phyloP scores from a whole-genome alignment of 2,113 vertebrate genomes.

The Serinus canaria region DNA sequence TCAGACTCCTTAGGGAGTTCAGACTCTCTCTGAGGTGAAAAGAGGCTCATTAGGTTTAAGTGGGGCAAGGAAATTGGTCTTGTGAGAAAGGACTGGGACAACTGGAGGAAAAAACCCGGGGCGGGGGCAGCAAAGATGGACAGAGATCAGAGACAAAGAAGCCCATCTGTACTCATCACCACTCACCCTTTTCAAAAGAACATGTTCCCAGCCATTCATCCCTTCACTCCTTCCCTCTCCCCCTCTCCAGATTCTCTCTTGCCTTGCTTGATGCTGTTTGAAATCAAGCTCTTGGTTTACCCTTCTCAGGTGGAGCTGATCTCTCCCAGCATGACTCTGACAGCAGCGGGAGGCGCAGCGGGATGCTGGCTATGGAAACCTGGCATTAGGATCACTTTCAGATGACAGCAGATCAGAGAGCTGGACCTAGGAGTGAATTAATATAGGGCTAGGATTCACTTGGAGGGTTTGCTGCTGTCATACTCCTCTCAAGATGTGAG shows the following conservation, averaged over 20 bases:
- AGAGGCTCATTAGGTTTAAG: neutral
- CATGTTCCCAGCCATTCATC: neutral
- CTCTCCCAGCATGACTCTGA: slow-evolving; percentile 52
- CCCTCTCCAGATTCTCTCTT: neutral
- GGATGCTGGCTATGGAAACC: slow-evolving; percentile 52
- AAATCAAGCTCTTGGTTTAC: slow-evolving; percentile 62
- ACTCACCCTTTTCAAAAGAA: neutral
- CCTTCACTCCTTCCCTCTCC: neutral
- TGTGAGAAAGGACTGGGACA: neutral
- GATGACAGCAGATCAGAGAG: slow-evolving; percentile 53
- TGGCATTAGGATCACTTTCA: slow-evolving; percentile 61
- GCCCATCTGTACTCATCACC: neutral
- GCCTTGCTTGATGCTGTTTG: slow-evolving; percentile 40
- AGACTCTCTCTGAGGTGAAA: neutral
- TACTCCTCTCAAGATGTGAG: slow-evolving; percentile 11
- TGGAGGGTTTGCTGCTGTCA: slow-evolving; percentile 50
- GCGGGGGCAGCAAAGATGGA: neutral
- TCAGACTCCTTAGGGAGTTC: neutral
- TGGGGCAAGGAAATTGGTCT: neutral
- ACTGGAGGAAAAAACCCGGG: fast-evolving
- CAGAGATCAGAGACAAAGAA: neutral
- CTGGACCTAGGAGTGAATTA: slow-evolving; percentile 52
- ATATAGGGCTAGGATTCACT: slow-evolving; percentile 51
- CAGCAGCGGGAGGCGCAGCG: slow-evolving; percentile 44
- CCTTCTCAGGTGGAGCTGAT: slow-evolving; percentile 38